These are phyloP conservation scores for Magallana gigas DNA, from an alignment of 1,140 invertebrate species.

Conservation along the genomic window DNA sequence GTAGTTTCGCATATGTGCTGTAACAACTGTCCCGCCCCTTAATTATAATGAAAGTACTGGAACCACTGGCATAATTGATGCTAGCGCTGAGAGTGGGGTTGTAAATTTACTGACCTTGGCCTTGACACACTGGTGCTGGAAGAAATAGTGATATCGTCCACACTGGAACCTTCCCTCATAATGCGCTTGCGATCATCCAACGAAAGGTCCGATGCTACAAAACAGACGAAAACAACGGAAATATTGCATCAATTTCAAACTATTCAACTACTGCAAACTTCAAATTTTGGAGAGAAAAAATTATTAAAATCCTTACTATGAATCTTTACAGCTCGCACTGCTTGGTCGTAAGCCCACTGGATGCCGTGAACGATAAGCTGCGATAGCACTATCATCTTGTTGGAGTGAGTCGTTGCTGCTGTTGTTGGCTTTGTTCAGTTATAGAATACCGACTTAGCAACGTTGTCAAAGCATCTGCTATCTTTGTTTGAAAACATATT, in stretches of 20 bases:
- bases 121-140: neutral
- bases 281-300: no score
- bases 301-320: neutral
- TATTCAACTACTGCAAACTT: no score
- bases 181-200: neutral
- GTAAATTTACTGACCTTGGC: neutral
- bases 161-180: neutral
- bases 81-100: no score
- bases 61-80: no score
- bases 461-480: neutral
- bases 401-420: neutral
- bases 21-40: no score
- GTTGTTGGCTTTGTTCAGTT: no score
- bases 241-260: no score
- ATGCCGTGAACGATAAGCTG: neutral
- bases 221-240: no score
- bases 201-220: neutral
- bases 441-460: neutral
- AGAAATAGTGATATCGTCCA: neutral
- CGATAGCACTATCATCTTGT: neutral
- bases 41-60: no score
- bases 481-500: neutral
- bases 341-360: neutral
- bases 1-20: no score
- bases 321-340: neutral